These are phyloP conservation scores for Imbricaverruca yamaguchii DNA, from an alignment of 2,888 invertebrate genomes.

Conservation along the genomic window DNA sequence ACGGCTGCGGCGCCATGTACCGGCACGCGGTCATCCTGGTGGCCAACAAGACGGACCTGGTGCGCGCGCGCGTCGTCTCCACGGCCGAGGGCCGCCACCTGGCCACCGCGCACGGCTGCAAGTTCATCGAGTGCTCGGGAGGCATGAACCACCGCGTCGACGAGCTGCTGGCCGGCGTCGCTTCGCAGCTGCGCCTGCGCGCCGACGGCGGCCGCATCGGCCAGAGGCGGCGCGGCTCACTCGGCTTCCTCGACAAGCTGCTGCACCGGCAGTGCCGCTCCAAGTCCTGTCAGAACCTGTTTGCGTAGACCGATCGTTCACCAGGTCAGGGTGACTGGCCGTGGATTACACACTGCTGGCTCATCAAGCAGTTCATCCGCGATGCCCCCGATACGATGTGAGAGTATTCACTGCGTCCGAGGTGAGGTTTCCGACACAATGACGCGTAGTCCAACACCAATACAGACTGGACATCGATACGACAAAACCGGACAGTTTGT, in stretches of 20 bases:
- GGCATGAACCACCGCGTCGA: slow-evolving; percentile 48
- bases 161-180: slow-evolving; percentile 47
- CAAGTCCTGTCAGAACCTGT: slow-evolving; percentile 20
- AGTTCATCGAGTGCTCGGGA: slow-evolving; percentile 47
- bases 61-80: slow-evolving; percentile 56
- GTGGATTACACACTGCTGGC: too few species aligned
- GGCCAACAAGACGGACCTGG: slow-evolving; percentile 64
- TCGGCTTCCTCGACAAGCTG: slow-evolving; percentile 18
- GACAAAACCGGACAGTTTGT: too few species aligned
- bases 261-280: slow-evolving; percentile 8
- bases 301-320: not conserved
- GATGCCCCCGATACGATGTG: too few species aligned
- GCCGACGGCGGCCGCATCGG: slow-evolving; percentile 24
- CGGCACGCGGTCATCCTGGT: slow-evolving; percentile 59
- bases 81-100: slow-evolving; percentile 48
- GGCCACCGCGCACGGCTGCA: slow-evolving; percentile 44
- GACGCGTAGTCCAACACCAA: too few species aligned
- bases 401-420: too few species aligned
- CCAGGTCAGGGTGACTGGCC: too few species aligned
- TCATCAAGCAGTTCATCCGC: too few species aligned
- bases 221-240: not conserved
- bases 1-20: slow-evolving; percentile 53
- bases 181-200: slow-evolving; percentile 42
- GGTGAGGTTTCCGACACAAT: too few species aligned
- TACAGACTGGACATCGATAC: too few species aligned